Evolutionary conservation across 2,797 vertebrate genomes (phyloP).

Genomic region (Propithecus perrieri): DNA sequence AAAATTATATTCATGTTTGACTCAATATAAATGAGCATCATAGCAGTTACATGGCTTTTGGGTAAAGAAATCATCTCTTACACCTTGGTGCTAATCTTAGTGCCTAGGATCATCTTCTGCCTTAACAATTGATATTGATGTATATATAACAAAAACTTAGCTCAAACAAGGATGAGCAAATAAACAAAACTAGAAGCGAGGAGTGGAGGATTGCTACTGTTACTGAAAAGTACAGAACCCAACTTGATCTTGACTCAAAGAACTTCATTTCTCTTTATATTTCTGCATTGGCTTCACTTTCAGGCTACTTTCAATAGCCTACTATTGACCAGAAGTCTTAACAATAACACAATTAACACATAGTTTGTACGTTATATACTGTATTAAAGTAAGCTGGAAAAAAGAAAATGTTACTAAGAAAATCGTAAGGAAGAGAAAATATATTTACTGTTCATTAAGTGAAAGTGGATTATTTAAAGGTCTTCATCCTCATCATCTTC

Average conservation of each 20-base stretch:
- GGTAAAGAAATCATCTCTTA: not conserved
- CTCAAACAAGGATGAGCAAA: not conserved
- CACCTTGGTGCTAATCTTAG: not conserved
- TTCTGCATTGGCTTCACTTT: not conserved
- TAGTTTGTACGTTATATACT: not conserved
- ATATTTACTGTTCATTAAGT: not conserved
- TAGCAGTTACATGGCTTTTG: not conserved
- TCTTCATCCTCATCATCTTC: not conserved
- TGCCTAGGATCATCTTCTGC: not conserved
- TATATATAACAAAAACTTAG: not conserved
- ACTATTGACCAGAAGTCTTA: not conserved
- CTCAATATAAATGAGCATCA: not conserved
- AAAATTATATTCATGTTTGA: not conserved
- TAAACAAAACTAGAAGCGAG: not conserved
- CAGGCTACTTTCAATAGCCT: not conserved
- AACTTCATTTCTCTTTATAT: not conserved
- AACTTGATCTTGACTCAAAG: not conserved
- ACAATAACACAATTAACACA: not conserved
- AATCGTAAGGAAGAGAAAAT: not conserved
- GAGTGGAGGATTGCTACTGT: not conserved
- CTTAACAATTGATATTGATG: not conserved
- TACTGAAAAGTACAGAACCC: not conserved
- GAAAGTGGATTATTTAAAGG: not conserved
- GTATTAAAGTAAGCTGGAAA: not conserved
- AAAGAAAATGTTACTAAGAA: not conserved